These are phyloP conservation scores for Sinelater perroti DNA, from an alignment of 2,888 invertebrate species.

Conservation along the genomic window DNA sequence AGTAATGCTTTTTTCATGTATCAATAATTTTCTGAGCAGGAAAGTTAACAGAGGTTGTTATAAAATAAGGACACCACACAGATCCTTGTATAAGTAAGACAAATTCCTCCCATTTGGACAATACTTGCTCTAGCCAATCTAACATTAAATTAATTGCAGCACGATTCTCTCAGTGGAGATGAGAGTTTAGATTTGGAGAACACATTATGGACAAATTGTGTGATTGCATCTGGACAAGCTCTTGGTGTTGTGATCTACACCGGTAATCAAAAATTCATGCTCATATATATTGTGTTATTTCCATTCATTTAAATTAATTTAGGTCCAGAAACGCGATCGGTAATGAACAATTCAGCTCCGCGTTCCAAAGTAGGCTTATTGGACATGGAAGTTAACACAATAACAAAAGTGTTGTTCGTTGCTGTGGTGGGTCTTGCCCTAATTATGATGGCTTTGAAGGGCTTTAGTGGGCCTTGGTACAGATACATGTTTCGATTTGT, in stretches of 20 bases:
- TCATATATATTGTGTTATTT: background rate
- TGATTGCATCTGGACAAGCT: slow-evolving; percentile 95
- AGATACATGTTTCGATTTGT: slow-evolving; percentile 96
- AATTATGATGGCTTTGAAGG: slow-evolving; percentile 96
- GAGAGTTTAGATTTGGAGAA: slow-evolving; percentile 95
- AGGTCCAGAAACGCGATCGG: slow-evolving; percentile 94
- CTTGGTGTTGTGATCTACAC: slow-evolving; percentile 96
- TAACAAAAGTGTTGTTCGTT: slow-evolving; percentile 93
- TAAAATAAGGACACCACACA: too few species aligned
- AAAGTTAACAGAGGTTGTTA: too few species aligned
- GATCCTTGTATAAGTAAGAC: too few species aligned
- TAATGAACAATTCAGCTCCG: slow-evolving; percentile 98
- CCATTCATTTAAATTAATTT: too few species aligned
- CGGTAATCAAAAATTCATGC: too few species aligned
- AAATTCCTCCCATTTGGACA: too few species aligned
- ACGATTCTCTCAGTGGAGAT: slow-evolving; percentile 70
- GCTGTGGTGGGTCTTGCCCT: slow-evolving; percentile 91
- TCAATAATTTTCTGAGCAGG: too few species aligned
- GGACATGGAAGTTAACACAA: slow-evolving; percentile 94
- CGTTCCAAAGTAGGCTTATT: slow-evolving; percentile 95
- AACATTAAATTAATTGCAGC: too few species aligned
- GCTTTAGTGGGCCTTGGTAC: slow-evolving; percentile 96
- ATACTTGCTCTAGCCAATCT: too few species aligned
- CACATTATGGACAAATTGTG: slow-evolving; percentile 98
- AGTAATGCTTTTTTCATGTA: too few species aligned